Percentiles rank a stretch among this genome's conserved stretches.
phyloP scores from a whole-genome alignment of 2,888 invertebrate genomes.

The Lycophotia porphyrea region DNA sequence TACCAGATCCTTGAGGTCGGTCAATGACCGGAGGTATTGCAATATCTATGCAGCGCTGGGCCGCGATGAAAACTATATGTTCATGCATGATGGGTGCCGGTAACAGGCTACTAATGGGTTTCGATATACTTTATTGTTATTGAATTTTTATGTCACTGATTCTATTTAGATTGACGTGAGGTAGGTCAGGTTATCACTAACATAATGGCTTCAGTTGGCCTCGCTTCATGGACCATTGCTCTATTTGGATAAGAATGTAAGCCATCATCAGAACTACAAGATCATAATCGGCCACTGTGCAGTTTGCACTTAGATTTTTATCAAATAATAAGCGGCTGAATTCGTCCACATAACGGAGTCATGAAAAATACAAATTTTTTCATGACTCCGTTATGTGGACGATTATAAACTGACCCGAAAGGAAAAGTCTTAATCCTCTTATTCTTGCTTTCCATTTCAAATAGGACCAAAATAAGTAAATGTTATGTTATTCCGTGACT shows the following conservation, averaged over 20 bases:
- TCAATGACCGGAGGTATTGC: constrained; percentile 75
- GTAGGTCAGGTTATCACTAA: constrained; percentile 23
- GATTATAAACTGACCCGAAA: not conserved
- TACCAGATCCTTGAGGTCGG: constrained; percentile 78
- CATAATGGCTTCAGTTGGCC: not conserved
- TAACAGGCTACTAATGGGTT: constrained; percentile 54
- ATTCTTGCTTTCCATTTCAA: not conserved
- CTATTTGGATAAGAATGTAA: constrained; percentile 2
- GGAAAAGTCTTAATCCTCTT: not conserved
- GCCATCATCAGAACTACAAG: not conserved
- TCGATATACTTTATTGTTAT: constrained; percentile 33
- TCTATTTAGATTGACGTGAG: constrained; percentile 5
- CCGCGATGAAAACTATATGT: constrained; percentile 57
- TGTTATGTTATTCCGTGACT: not conserved
- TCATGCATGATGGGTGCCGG: constrained; percentile 55
- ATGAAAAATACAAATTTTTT: no score
- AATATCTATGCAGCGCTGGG: constrained; percentile 70
- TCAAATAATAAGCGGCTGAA: not conserved
- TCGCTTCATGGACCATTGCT: not conserved
- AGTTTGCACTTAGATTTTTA: not conserved
- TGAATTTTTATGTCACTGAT: constrained; percentile 15
- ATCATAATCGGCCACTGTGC: not conserved
- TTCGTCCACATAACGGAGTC: no score
- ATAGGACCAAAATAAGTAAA: not conserved
- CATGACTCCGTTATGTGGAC: not conserved